phyloP scores from a whole-genome alignment of 35 echinoderm and acorn worm genomes.

The Heliocidaris tuberculata region DNA sequence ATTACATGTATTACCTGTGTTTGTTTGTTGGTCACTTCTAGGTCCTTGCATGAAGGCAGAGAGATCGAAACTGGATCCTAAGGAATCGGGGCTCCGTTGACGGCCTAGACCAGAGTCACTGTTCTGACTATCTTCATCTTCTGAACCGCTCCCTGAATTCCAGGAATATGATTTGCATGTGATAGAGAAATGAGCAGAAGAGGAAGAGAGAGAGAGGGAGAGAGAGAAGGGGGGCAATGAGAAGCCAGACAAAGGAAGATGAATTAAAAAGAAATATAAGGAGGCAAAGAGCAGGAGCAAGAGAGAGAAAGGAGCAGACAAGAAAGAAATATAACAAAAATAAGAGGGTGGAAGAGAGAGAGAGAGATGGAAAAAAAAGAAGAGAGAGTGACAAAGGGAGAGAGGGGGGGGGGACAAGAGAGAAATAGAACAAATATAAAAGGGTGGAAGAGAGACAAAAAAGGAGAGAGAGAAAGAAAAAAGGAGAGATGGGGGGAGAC shows the following conservation, averaged over 20 bases:
- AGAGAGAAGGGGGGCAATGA: not conserved
- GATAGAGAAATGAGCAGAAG: not conserved
- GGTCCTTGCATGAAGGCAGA: not conserved
- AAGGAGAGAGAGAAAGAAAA: not conserved
- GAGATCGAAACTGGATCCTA: not conserved
- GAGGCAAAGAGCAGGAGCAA: not conserved
- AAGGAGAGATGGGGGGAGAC: not conserved
- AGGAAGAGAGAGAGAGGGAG: not conserved
- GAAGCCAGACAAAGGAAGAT: not conserved
- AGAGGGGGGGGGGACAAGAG: not conserved
- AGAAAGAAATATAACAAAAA: too few species aligned
- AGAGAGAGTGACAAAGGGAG: not conserved
- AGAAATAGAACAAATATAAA: not conserved
- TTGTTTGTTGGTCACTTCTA: constrained; percentile 14
- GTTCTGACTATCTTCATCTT: constrained; percentile 25
- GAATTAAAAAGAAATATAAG: not conserved
- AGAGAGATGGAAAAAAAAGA: not conserved
- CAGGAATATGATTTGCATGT: not conserved
- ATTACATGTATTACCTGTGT: constrained; percentile 39
- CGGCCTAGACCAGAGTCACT: constrained; percentile 11
- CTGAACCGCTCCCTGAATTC: not conserved
- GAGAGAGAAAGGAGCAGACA: not conserved
- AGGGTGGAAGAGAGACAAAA: not conserved
- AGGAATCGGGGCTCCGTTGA: not conserved
- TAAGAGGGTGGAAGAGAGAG: not conserved